A percentile compares a stretch with the other conserved stretches of the same genome.
phyloP scores from a whole-genome alignment of 1,140 invertebrate genomes.

The Zaprionus inermis region DNA sequence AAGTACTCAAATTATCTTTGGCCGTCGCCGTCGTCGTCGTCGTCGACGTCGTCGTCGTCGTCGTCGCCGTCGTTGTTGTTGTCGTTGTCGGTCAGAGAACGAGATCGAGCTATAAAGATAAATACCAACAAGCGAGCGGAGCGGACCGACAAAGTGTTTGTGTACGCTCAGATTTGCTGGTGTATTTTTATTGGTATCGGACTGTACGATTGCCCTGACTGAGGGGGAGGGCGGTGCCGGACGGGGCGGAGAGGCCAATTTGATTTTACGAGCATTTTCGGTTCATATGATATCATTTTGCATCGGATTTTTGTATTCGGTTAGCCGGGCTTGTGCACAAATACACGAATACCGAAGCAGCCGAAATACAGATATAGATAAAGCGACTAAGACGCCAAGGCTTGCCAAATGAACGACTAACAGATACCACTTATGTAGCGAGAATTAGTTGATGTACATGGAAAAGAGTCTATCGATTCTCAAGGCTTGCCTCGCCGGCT shows the following conservation, averaged over 20 bases:
- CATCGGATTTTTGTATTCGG: slow-evolving; percentile 38
- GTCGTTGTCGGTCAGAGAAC: slow-evolving; percentile 26
- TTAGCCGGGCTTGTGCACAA: slow-evolving; percentile 14
- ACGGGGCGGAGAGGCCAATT: slow-evolving; percentile 50
- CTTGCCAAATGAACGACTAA: background rate
- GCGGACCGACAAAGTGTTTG: slow-evolving; percentile 71
- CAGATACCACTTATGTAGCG: background rate
- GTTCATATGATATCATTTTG: slow-evolving; percentile 57
- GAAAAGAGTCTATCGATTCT: background rate
- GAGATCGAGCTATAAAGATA: slow-evolving; percentile 74
- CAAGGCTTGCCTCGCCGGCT: background rate
- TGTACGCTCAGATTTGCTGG: slow-evolving; percentile 55
- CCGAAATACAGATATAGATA: slow-evolving; percentile 29
- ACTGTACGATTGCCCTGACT: slow-evolving; percentile 5
- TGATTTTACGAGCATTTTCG: slow-evolving; percentile 72
- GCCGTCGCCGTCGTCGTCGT: slow-evolving; percentile 12
- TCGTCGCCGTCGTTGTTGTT: slow-evolving; percentile 2
- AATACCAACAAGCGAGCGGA: slow-evolving; percentile 49
- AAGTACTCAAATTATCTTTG: slow-evolving; percentile 28
- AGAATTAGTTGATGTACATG: background rate
- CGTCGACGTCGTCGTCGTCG: slow-evolving; percentile 19
- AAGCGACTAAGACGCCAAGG: background rate
- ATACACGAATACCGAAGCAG: slow-evolving; percentile 4
- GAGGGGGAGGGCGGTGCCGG: background rate
- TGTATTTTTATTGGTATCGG: slow-evolving; percentile 72